Evolutionary conservation across 2,888 invertebrate genomes (phyloP).

Genomic region (Oscheius sp.): DNA sequence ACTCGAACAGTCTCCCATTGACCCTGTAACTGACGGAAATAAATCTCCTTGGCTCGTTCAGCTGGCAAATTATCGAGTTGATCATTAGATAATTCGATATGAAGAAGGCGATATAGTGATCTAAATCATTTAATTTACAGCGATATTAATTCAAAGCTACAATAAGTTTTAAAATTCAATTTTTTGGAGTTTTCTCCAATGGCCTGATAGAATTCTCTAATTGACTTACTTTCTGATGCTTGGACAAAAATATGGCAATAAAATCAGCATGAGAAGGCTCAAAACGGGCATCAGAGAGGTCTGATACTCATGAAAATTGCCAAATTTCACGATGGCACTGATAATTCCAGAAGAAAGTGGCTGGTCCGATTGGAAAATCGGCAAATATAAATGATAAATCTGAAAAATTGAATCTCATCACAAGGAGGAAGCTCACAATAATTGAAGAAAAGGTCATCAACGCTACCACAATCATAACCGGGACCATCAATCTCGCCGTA

Average conservation of each 20-base stretch:
- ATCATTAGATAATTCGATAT: neutral
- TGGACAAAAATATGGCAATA: constrained; percentile 8
- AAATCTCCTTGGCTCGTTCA: constrained; percentile 21
- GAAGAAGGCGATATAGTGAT: constrained; percentile 4
- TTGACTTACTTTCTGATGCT: constrained; percentile 9
- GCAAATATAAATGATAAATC: constrained; percentile 12
- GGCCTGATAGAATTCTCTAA: too few species aligned
- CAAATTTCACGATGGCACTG: constrained; percentile 1
- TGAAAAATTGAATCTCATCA: neutral
- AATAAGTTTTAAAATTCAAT: too few species aligned
- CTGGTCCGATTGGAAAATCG: neutral
- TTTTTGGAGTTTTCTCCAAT: too few species aligned
- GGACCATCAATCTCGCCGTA: constrained; percentile 18
- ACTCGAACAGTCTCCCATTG: too few species aligned
- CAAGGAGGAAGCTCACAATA: neutral
- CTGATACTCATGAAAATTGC: constrained; percentile 18
- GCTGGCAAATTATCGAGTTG: constrained; percentile 3
- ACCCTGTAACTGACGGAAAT: constrained; percentile 24
- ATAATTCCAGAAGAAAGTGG: neutral
- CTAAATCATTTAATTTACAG: neutral
- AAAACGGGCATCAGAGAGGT: constrained; percentile 21
- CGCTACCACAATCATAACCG: constrained; percentile 22
- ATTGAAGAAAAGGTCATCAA: constrained; percentile 17
- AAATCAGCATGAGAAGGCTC: constrained; percentile 19
- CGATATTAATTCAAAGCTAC: neutral